Base-by-base conservation (phyloP, 2,797 vertebrate genomes). In the Myotis daubentonii region DNA sequence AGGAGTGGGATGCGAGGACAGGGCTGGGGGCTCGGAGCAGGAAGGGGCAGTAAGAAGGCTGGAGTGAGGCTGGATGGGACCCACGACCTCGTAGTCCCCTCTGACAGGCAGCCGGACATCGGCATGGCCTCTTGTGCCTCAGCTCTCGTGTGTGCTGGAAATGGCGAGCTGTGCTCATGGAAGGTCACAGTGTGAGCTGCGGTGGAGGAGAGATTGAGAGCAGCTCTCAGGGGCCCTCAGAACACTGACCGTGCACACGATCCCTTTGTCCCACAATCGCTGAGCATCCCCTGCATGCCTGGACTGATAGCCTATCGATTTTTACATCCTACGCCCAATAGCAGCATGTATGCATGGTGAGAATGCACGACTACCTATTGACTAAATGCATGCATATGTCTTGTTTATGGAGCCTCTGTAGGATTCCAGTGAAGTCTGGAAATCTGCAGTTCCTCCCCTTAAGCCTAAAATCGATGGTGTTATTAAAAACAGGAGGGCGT, bases 11-110 rank as follows among this genome's bases (percentile, higher is more conserved):
- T 5, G 2, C 60, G 20, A 70, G 25, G 51, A 79, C 2, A 30
- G 19, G 38, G 22, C 6, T 4, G 17, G 16, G 20, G 33, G 1
- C 17, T 5, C 0, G 0, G 60, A 41, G 10, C 41, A 28, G 38
- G 13, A 55, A 72, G 38, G 16, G n/a, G 17, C 11, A 7, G 51
- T 25, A 57, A 47, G 30, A 60, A 28, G 20, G 47, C 55, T 36
- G 62, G 65, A 11, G 5, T 5, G 20, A 49, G 49, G 25, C 60
- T n/a, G 25, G 47, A 28, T 11, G 12, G 57, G 13, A 71, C 70
- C 2, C 20, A 20, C 3, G 13, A 44, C 23, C 38, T 70, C 7
- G 1, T 16, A 20, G 70, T 19, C 25, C 49, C 80, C 66, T 53
- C 2, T 0, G 17, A 49, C 38, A 71, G 71, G 30, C 47, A 62